Evolutionary conservation across 2,888 invertebrate species (phyloP).

Genomic region (Leptogaster cylindrica): DNA sequence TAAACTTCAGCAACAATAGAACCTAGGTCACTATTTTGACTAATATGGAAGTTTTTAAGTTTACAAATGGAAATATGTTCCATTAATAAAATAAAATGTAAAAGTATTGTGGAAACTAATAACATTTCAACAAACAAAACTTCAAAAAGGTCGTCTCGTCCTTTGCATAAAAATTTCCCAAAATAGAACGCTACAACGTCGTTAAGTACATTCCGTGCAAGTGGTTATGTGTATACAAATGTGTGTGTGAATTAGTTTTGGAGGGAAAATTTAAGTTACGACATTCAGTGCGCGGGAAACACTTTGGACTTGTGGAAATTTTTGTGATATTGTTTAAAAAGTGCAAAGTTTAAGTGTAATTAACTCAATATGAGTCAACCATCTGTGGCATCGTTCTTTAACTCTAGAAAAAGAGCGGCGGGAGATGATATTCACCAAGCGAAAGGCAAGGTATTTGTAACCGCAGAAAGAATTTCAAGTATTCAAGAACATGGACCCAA

Average conservation of each 20-base stretch:
- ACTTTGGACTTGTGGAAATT: not conserved
- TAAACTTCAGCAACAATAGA: too few species aligned
- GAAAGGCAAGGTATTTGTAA: conserved; percentile 64
- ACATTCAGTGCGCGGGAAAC: not conserved
- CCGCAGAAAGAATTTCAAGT: not conserved
- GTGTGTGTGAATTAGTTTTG: conserved; percentile 20
- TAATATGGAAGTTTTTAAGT: too few species aligned
- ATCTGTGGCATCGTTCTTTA: conserved; percentile 77
- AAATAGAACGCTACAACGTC: too few species aligned
- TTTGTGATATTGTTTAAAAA: conserved; percentile 6
- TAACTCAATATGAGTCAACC: conserved; percentile 73
- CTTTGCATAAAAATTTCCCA: conserved; percentile 15
- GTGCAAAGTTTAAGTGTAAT: too few species aligned
- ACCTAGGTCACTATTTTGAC: too few species aligned
- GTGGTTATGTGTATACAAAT: not conserved
- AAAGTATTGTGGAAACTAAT: too few species aligned
- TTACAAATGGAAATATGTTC: too few species aligned
- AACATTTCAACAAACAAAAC: too few species aligned
- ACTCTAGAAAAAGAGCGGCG: conserved; percentile 77
- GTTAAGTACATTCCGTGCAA: not conserved
- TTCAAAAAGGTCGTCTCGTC: too few species aligned
- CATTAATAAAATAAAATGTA: too few species aligned
- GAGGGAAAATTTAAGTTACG: conserved; percentile 33
- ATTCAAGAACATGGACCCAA: not conserved
- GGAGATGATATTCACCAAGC: conserved; percentile 68